Conservation (phyloP, 2,888 invertebrate species). For the Timema podura region DNA sequence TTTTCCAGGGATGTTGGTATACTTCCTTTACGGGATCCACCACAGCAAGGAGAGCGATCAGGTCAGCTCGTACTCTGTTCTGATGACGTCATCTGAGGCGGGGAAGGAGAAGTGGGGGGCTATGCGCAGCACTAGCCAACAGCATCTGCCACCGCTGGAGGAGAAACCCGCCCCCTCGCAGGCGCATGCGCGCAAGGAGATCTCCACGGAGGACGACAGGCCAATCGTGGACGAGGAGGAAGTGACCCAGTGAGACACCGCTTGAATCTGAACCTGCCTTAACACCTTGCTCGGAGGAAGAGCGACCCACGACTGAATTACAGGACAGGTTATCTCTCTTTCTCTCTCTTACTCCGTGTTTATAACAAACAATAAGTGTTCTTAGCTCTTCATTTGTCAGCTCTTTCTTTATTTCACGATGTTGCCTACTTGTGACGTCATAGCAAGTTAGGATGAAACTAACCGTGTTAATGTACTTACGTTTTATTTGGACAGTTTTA, state of each 20-base stretch:
- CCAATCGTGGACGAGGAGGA: slow-evolving; percentile 38
- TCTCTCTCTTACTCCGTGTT: too few relatives aligned
- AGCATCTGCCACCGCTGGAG: slow-evolving; percentile 22
- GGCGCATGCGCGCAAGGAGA: slow-evolving; percentile 16
- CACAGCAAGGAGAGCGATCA: slow-evolving; percentile 73
- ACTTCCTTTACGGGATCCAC: slow-evolving; percentile 81
- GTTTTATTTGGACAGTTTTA: too few relatives aligned
- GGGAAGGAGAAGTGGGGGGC: slow-evolving; percentile 47
- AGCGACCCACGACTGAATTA: too few relatives aligned
- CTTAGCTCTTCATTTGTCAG: too few relatives aligned
- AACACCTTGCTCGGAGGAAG: too few relatives aligned
- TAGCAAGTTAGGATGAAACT: too few relatives aligned
- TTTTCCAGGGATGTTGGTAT: slow-evolving; percentile 68
- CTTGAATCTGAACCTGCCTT: too few relatives aligned
- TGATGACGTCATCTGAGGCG: slow-evolving; percentile 62
- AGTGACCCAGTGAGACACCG: slow-evolving; percentile 15
- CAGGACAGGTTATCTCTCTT: too few relatives aligned
- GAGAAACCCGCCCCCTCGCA: not conserved
- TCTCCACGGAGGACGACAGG: slow-evolving; percentile 39
- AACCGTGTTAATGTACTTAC: too few relatives aligned
- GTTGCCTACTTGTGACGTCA: too few relatives aligned
- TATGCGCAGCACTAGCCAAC: slow-evolving; percentile 42
- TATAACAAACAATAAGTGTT: too few relatives aligned
- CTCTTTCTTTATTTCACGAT: too few relatives aligned
- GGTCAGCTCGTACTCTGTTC: slow-evolving; percentile 56